These are phyloP conservation scores for Quadroppia sp. DNA, from an alignment of 2,888 invertebrate genomes.

Conservation along the genomic window DNA sequence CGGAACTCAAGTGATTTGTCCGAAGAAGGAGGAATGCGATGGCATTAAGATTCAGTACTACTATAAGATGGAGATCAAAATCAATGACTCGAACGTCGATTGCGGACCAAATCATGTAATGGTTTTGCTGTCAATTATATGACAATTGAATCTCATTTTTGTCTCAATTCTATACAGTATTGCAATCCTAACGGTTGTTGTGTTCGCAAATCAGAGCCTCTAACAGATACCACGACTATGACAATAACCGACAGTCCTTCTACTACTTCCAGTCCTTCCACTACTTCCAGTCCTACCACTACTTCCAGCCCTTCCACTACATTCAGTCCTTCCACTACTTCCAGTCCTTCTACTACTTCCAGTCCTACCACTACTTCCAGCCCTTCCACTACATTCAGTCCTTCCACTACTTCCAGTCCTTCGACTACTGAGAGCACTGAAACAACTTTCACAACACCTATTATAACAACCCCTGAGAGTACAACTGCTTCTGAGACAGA, in stretches of 20 bases:
- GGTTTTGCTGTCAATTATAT: neutral
- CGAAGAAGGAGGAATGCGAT: neutral
- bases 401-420: no score
- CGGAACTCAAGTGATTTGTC: no score
- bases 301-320: no score
- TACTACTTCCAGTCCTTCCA: conserved; percentile 34
- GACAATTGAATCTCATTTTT: neutral
- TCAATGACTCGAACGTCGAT: neutral
- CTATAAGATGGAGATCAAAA: neutral
- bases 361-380: no score
- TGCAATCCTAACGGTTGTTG: conserved; percentile 11
- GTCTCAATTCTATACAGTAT: neutral
- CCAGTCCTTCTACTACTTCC: no score
- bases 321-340: no score
- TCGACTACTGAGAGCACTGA: neutral
- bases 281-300: conserved; percentile 34
- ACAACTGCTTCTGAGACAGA: conserved; percentile 37
- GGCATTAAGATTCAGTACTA: neutral
- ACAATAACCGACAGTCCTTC: conserved; percentile 34
- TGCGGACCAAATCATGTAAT: conserved; percentile 21
- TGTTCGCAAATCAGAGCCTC: neutral
- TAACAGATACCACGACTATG: conserved; percentile 8
- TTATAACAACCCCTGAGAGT: conserved; percentile 31
- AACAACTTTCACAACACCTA: conserved; percentile 22
- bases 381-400: no score